phyloP scores from a whole-genome alignment of 2,797 vertebrate genomes.

The Syngnathus acus region DNA sequence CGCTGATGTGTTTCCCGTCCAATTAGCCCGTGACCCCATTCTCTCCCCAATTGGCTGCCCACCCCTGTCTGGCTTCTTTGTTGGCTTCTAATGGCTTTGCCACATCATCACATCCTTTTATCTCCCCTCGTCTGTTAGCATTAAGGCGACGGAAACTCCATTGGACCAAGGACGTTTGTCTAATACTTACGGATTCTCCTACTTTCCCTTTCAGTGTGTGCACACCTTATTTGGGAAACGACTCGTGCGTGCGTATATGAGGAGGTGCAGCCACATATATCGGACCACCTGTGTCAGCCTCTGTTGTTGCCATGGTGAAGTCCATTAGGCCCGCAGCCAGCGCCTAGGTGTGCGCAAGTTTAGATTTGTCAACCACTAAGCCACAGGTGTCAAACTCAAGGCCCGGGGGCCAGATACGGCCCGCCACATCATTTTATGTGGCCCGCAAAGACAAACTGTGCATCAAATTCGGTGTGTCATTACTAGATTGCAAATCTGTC shows the following conservation, averaged over 20 bases:
- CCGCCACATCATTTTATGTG: no score
- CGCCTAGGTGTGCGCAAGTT: conserved; percentile 23
- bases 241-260: conserved; percentile 21
- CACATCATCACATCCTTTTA: conserved; percentile 47
- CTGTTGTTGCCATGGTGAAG: conserved; percentile 67
- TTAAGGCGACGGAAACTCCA: conserved; percentile 31
- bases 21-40: conserved; percentile 65
- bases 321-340: conserved; percentile 45
- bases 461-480: no score
- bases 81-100: conserved; percentile 45
- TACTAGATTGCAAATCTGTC: no score
- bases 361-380: neutral
- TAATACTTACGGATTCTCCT: conserved; percentile 30
- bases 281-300: conserved; percentile 47
- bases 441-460: no score
- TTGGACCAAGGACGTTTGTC: conserved; percentile 44
- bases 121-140: conserved; percentile 38
- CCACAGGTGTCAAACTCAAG: no score
- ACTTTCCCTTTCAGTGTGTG: neutral
- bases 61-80: conserved; percentile 24
- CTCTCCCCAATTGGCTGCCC: conserved; percentile 47
- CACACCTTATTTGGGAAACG: neutral
- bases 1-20: conserved; percentile 53
- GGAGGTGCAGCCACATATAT: neutral
- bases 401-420: no score